phyloP scores from a whole-genome alignment of 2,888 invertebrate species.

The Dynastes maya region DNA sequence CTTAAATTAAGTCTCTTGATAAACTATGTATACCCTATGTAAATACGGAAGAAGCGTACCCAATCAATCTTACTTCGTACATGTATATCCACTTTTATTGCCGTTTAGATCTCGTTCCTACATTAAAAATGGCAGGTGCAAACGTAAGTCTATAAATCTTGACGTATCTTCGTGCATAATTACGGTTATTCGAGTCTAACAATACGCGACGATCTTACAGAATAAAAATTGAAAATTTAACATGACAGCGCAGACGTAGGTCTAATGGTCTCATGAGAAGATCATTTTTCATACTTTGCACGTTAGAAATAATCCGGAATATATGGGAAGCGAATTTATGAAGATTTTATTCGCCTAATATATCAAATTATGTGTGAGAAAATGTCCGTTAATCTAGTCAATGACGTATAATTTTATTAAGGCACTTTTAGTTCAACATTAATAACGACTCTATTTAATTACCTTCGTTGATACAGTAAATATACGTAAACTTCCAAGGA shows the following conservation, averaged over 20 bases:
- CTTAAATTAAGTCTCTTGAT: no score
- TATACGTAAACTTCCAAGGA: slow-evolving; percentile 20
- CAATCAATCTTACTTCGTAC: no score
- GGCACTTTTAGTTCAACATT: slow-evolving; percentile 26
- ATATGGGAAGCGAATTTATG: slow-evolving; percentile 3
- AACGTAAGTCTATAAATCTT: slow-evolving; percentile 8
- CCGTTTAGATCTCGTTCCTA: no score
- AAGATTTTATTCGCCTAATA: slow-evolving; percentile 17
- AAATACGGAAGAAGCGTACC: no score
- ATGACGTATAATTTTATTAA: slow-evolving; percentile 38
- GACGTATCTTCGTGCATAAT: slow-evolving; percentile 8
- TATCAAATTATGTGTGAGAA: slow-evolving; percentile 6
- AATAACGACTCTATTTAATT: slow-evolving; percentile 27
- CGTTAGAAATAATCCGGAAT: background rate
- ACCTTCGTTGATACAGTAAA: slow-evolving; percentile 8
- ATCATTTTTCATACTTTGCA: slow-evolving; percentile 24
- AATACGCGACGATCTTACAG: background rate
- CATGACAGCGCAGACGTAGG: background rate
- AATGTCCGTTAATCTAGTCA: slow-evolving; percentile 9
- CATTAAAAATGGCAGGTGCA: no score
- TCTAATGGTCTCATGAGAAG: background rate
- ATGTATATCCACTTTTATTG: no score
- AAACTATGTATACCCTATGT: no score
- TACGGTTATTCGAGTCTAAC: slow-evolving; percentile 1
- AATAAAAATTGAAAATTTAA: slow-evolving; percentile 18